Evolutionary conservation across 37 sponge, comb jelly and placozoan species (phyloP).

Genomic region (Agelas oroides): DNA sequence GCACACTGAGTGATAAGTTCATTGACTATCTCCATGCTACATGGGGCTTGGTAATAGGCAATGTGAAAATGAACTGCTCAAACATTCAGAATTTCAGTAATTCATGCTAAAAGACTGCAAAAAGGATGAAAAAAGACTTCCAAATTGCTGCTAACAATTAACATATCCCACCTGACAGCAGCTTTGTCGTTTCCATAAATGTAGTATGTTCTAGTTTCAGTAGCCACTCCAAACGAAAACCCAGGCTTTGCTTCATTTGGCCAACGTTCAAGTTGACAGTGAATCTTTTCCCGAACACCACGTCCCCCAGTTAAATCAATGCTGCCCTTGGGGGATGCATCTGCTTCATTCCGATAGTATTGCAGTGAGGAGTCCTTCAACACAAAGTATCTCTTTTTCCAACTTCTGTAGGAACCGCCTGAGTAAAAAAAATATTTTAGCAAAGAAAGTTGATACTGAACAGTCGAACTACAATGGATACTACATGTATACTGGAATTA

Average conservation of each 20-base stretch:
- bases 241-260: slow-evolving; percentile 50
- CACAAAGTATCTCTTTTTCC: slow-evolving; percentile 75
- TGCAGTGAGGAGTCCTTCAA: slow-evolving; percentile 31
- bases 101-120: too few relatives aligned
- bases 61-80: too few relatives aligned
- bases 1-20: too few relatives aligned
- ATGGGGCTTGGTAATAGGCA: too few relatives aligned
- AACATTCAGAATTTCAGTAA: too few relatives aligned
- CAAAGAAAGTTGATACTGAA: not conserved
- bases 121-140: too few relatives aligned
- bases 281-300: slow-evolving; percentile 42
- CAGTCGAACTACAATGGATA: too few relatives aligned
- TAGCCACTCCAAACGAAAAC: slow-evolving; percentile 61
- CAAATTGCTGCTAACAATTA: too few relatives aligned
- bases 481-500: not conserved
- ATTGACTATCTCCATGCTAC: too few relatives aligned
- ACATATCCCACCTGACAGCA: slow-evolving; percentile 45
- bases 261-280: slow-evolving; percentile 54
- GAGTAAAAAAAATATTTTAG: not conserved
- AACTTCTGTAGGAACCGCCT: slow-evolving; percentile 68
- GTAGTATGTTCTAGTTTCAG: slow-evolving; percentile 65
- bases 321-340: slow-evolving; percentile 36
- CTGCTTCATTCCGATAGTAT: slow-evolving; percentile 59
- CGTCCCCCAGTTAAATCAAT: slow-evolving; percentile 58
- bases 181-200: slow-evolving; percentile 50